A percentile compares a stretch with the other conserved stretches of the same genome.
phyloP scores from a whole-genome alignment of 2,797 vertebrate genomes.

The Myotis daubentonii region DNA sequence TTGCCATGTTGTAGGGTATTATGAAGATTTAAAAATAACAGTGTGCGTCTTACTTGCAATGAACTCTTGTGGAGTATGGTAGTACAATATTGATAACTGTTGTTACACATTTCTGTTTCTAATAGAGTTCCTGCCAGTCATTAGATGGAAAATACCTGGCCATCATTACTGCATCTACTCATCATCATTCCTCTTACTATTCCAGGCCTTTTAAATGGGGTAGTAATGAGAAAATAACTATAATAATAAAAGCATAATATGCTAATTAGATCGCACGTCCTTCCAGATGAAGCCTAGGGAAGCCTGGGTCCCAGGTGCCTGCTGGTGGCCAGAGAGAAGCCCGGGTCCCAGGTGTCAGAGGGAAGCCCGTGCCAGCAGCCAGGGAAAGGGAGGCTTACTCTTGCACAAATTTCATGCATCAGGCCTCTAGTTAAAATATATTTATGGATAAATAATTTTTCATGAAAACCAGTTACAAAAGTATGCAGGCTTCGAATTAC shows the following conservation, averaged over 20 bases:
- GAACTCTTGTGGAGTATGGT: slow-evolving; percentile 5
- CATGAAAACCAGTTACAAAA: slow-evolving; percentile 10
- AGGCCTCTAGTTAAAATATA: neutral
- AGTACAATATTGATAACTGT: neutral
- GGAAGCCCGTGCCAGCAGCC: too few relatives aligned
- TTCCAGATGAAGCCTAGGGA: too few relatives aligned
- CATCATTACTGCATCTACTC: neutral
- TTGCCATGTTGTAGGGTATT: neutral
- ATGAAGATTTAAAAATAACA: slow-evolving; percentile 12
- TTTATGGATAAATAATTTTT: slow-evolving; percentile 12
- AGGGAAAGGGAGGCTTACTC: too few relatives aligned
- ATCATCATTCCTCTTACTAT: neutral
- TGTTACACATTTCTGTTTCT: neutral
- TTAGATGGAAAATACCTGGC: neutral
- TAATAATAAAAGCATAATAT: neutral
- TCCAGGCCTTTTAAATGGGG: neutral
- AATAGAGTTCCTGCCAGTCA: neutral
- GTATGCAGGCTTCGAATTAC: neutral
- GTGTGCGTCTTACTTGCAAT: neutral
- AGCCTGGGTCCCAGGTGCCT: too few relatives aligned
- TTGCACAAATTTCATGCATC: too few relatives aligned
- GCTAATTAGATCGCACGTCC: too few relatives aligned
- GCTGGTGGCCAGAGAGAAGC: too few relatives aligned
- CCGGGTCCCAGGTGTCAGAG: too few relatives aligned
- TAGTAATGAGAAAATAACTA: neutral